Evolutionary conservation across 2,888 invertebrate genomes (phyloP).

Genomic region (Dicranocentrus wangi): DNA sequence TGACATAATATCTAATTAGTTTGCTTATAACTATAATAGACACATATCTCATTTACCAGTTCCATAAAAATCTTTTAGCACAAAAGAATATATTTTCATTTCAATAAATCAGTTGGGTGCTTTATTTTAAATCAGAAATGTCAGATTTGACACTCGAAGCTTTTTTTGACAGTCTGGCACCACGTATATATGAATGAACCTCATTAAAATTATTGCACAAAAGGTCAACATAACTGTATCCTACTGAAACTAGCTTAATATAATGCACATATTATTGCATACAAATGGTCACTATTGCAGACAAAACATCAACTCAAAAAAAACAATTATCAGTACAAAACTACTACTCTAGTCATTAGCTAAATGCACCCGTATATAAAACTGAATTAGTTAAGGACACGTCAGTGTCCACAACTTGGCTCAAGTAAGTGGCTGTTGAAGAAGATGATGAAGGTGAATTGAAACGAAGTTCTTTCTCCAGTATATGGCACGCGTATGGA

Average conservation of each 20-base stretch:
- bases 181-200: background rate
- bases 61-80: conserved; percentile 1
- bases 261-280: too few species aligned
- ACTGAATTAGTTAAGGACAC: conserved; percentile 10
- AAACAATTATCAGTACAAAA: too few species aligned
- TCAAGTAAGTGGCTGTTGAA: background rate
- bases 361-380: conserved; percentile 44
- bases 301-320: too few species aligned
- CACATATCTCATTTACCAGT: conserved; percentile 6
- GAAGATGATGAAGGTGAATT: background rate
- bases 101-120: background rate
- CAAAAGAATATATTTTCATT: background rate
- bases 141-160: too few species aligned
- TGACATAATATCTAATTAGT: too few species aligned
- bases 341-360: conserved; percentile 24
- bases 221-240: background rate
- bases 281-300: too few species aligned
- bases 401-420: too few species aligned
- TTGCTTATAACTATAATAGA: too few species aligned
- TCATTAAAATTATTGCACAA: background rate
- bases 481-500: conserved; percentile 67
- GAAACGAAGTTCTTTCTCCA: conserved; percentile 46
- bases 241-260: background rate
- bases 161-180: conserved; percentile 21
- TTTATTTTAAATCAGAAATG: too few species aligned